Base-by-base conservation (phyloP, 2,888 invertebrate genomes). In the Pemphredon lugubris region DNA sequence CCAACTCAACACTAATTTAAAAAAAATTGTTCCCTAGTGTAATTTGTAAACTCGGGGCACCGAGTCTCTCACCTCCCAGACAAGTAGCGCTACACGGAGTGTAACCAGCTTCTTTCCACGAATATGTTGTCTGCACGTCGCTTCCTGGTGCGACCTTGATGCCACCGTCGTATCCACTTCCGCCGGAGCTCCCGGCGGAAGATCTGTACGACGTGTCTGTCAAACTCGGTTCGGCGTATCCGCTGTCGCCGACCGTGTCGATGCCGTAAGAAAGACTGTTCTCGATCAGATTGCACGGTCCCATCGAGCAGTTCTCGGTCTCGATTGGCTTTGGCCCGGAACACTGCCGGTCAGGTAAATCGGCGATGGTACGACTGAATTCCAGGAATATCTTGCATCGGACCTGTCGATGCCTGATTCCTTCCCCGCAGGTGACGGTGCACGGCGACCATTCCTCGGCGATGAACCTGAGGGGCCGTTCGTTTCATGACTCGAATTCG, bases 51-150 rank as follows among this genome's bases (percentile, higher is more conserved):
- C n/a, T n/a, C n/a, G n/a, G n/a, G n/a, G n/a, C n/a, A n/a, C n/a
- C n/a, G n/a, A n/a, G n/a, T n/a, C n/a, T n/a, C n/a, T 84, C 81
- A 85, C 96, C 96, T 77, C 98, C 98, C 1, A 98, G 92, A 87
- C 98, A 99, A 6, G 97, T 96, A 0, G 97, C 97, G 84, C 97
- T 98, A 91, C 99, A 99, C 70, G 96, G 95, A 0, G 96, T 96
- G 84, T 96, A 97, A 0, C 97, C 97, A 82, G 95, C 94, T 84
- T 96, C 95, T 81, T 95, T 95, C 97, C 97, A 97, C 0, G 96
- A 95, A 88, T 96, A 96, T 0, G 96, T 95, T 78, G 95, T 95
- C 14, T 95, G 95, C 0, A 94, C 94, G 3, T 94, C 92, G 0
- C 88, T 90, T 69, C 94, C 94, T 0, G 95, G 93, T 0, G 94